Evolutionary conservation across 2,113 vertebrate genomes (phyloP).

Genomic region (Bufo gargarizans): DNA sequence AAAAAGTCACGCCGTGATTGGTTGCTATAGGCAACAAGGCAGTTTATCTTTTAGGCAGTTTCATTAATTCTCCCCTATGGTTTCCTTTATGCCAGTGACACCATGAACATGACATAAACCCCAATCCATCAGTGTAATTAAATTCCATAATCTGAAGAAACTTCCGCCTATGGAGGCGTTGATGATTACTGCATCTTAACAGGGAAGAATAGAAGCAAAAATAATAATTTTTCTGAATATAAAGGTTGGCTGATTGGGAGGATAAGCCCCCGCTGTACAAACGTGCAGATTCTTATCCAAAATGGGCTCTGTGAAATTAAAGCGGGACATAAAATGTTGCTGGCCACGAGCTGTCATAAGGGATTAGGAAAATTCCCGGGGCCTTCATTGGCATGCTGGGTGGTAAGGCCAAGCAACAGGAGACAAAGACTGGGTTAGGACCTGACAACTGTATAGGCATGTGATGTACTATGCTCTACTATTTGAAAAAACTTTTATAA

Average conservation of each 20-base stretch:
- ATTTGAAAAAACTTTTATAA: not conserved
- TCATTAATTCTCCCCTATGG: too few species aligned
- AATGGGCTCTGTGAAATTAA: not conserved
- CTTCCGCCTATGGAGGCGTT: not conserved
- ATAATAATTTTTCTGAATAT: not conserved
- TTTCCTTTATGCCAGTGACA: not conserved
- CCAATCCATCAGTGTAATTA: constrained; percentile 7
- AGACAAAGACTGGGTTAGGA: not conserved
- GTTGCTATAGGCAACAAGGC: too few species aligned
- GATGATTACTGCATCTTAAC: not conserved
- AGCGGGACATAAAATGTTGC: not conserved
- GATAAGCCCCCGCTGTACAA: not conserved
- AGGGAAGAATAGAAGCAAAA: not conserved
- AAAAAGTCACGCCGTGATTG: too few species aligned
- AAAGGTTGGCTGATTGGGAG: not conserved
- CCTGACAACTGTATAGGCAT: not conserved
- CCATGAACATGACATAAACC: not conserved
- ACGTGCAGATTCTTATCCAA: not conserved
- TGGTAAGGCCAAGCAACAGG: not conserved
- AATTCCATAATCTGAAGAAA: not conserved
- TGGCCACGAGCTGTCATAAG: not conserved
- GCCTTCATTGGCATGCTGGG: not conserved
- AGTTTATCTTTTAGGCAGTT: too few species aligned
- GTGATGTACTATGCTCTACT: not conserved
- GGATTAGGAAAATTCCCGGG: constrained; percentile 23